Evolutionary conservation across 2,888 invertebrate genomes (phyloP).

Genomic region (Erpobdella octoculata): DNA sequence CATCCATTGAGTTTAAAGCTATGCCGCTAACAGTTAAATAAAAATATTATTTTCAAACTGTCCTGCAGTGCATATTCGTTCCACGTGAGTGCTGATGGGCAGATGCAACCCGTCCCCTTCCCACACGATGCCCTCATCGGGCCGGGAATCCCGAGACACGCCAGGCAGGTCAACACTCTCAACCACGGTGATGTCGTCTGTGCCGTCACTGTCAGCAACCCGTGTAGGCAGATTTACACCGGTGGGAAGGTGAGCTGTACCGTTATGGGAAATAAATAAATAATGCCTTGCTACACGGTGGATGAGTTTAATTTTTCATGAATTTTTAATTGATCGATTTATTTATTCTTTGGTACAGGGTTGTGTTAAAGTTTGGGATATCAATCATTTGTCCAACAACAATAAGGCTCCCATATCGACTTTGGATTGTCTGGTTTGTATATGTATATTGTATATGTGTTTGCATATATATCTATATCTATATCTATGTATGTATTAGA

Average conservation of each 20-base stretch:
- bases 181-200: slow-evolving; percentile 95
- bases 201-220: slow-evolving; percentile 79
- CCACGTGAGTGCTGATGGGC: slow-evolving; percentile 65
- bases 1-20: not conserved
- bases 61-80: slow-evolving; percentile 80
- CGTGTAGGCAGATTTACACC: slow-evolving; percentile 63
- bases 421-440: slow-evolving; percentile 70
- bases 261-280: not conserved
- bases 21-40: not conserved
- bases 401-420: slow-evolving; percentile 79
- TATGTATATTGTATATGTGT: too few relatives aligned
- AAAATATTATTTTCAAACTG: not conserved
- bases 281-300: not conserved
- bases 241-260: slow-evolving; percentile 67
- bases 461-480: too few relatives aligned
- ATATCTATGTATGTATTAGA: too few relatives aligned
- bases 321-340: not conserved
- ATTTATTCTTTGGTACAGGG: too few relatives aligned
- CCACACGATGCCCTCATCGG: slow-evolving; percentile 85
- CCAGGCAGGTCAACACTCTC: slow-evolving; percentile 80
- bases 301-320: not conserved
- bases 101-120: slow-evolving; percentile 75
- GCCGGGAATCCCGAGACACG: slow-evolving; percentile 83
- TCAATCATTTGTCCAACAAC: slow-evolving; percentile 67
- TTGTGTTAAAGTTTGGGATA: slow-evolving; percentile 95